These are phyloP conservation scores for Lepidocyrtoides sp. DNA, from an alignment of 2,888 invertebrate genomes.

Conservation along the genomic window DNA sequence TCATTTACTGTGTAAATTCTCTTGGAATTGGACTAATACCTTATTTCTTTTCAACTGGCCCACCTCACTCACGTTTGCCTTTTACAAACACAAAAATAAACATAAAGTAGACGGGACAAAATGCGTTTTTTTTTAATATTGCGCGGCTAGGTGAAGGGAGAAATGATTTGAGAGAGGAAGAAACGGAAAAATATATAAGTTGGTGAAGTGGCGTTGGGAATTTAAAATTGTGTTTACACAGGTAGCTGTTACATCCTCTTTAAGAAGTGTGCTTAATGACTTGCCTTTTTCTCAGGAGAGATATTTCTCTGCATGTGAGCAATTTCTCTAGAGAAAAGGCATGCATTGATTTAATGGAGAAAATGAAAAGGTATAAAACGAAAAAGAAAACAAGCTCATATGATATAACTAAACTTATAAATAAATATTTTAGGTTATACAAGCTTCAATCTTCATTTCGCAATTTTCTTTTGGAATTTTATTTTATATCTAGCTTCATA, in stretches of 20 bases:
- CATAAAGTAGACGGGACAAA: not conserved
- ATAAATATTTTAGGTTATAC: not conserved
- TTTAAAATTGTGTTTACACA: constrained; percentile 37
- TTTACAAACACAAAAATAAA: too few species aligned
- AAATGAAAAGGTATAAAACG: not conserved
- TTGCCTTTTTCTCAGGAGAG: constrained; percentile 44
- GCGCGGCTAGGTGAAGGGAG: not conserved
- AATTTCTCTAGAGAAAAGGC: constrained; percentile 50
- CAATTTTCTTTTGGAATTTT: constrained; percentile 14
- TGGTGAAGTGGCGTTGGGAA: not conserved
- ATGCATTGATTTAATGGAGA: constrained; percentile 50
- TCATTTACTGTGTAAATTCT: constrained; percentile 21
- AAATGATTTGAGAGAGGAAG: not conserved
- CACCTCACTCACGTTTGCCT: not conserved
- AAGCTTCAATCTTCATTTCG: not conserved
- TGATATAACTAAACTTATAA: not conserved
- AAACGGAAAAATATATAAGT: constrained; percentile 5
- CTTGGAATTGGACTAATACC: not conserved
- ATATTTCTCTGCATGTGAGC: constrained; percentile 16
- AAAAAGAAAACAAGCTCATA: not conserved
- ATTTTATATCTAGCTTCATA: not conserved
- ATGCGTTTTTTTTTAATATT: not conserved
- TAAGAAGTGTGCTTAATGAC: constrained; percentile 48
- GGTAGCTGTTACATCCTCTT: not conserved
- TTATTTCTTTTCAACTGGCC: not conserved